Conservation (phyloP, 2,888 invertebrate genomes). For the Thumatha senex region DNA sequence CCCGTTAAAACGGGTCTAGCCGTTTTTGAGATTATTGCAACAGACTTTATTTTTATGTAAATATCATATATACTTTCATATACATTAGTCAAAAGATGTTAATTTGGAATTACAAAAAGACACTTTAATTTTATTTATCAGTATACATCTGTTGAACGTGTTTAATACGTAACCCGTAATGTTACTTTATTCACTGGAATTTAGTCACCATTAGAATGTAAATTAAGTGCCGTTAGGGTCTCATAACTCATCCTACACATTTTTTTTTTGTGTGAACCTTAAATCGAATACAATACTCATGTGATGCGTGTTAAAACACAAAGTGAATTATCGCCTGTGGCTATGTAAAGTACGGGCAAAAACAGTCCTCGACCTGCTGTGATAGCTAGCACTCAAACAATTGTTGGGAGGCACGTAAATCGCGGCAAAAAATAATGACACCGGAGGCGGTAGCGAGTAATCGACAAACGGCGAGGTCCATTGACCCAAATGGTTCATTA, state of each 20-base stretch:
- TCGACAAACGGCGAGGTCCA: constrained; percentile 78
- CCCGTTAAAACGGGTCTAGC: too few species aligned
- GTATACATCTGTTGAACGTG: too few species aligned
- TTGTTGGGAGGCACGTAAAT: constrained; percentile 57
- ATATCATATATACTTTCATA: too few species aligned
- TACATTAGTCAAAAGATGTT: too few species aligned
- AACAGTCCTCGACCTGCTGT: constrained; percentile 44
- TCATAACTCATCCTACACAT: constrained; percentile 45
- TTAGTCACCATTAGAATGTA: too few species aligned
- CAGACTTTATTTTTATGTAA: too few species aligned
- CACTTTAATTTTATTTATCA: too few species aligned
- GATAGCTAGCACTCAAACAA: constrained; percentile 61
- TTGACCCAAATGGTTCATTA: constrained; percentile 80
- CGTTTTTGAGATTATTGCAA: too few species aligned
- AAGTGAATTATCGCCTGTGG: background rate
- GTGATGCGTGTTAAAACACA: constrained; percentile 37
- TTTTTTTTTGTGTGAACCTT: constrained; percentile 43
- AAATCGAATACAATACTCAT: constrained; percentile 33
- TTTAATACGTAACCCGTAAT: too few species aligned
- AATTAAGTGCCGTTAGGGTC: constrained; percentile 47
- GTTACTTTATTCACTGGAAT: background rate
- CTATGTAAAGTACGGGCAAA: constrained; percentile 33
- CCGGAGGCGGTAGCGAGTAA: constrained; percentile 59
- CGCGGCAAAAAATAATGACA: constrained; percentile 68
- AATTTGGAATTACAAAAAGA: too few species aligned